phyloP scores from a whole-genome alignment of 1,140 invertebrate genomes.

The Telenomus remus region DNA sequence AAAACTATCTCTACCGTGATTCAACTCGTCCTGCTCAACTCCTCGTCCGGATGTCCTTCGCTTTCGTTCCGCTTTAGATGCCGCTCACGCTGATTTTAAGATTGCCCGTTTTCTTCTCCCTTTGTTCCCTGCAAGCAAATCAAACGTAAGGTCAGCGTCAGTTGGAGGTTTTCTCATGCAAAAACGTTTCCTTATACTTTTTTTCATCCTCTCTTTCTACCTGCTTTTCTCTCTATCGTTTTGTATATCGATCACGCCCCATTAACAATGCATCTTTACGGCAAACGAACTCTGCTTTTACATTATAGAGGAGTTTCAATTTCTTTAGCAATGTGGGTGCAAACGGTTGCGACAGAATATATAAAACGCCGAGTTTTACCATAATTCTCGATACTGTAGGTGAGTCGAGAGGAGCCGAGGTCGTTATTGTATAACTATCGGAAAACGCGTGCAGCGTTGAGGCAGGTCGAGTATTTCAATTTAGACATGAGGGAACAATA shows the following conservation, averaged over 20 bases:
- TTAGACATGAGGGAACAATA: no score
- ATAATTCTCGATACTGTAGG: constrained; percentile 8
- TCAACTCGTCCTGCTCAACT: constrained; percentile 1
- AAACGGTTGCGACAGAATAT: constrained; percentile 14
- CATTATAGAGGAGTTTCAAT: constrained; percentile 23
- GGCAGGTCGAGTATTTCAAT: no score
- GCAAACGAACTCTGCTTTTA: constrained; percentile 12
- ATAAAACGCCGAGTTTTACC: constrained; percentile 7
- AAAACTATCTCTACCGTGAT: no score
- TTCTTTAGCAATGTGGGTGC: constrained; percentile 14
- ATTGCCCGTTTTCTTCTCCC: constrained; percentile 83
- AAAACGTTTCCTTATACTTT: no score
- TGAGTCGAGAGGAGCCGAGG: background rate
- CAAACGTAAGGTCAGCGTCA: constrained; percentile 20
- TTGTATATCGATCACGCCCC: constrained; percentile 9
- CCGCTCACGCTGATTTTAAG: constrained; percentile 77
- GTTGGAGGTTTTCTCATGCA: constrained; percentile 23
- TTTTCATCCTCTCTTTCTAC: background rate
- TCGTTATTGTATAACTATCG: no score
- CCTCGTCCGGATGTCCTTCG: constrained; percentile 19
- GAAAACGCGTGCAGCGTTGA: no score
- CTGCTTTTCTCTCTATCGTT: background rate
- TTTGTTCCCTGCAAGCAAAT: constrained; percentile 78
- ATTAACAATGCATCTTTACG: constrained; percentile 27
- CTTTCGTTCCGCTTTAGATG: constrained; percentile 62